Evolutionary conservation across 1,140 invertebrate genomes (phyloP).

Genomic region (Agrypnia vestita): DNA sequence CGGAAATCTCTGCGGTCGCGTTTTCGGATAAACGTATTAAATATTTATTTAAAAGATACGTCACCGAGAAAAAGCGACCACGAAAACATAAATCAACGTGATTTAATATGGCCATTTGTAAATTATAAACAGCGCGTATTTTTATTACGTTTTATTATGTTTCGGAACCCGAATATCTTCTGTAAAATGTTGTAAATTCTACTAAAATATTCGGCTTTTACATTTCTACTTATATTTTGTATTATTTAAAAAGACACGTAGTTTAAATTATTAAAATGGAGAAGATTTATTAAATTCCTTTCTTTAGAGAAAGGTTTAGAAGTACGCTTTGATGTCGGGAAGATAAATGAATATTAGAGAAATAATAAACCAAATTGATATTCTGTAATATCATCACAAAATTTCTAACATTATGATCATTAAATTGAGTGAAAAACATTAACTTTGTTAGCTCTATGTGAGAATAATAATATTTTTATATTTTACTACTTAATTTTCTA

Average conservation of each 20-base stretch:
- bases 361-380: no score
- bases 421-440: no score
- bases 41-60: constrained; percentile 29
- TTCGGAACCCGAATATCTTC: no score
- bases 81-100: constrained; percentile 7
- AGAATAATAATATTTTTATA: no score
- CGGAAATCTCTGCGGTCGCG: constrained; percentile 18
- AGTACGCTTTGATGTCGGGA: constrained; percentile 6
- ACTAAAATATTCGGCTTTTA: no score
- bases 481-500: no score
- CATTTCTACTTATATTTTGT: no score
- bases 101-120: constrained; percentile 33
- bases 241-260: neutral
- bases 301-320: neutral
- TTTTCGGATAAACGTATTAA: constrained; percentile 37
- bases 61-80: neutral
- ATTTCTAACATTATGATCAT: no score
- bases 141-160: neutral
- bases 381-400: no score
- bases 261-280: neutral
- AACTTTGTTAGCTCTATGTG: no score
- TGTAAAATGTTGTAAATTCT: no score
- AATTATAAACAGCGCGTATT: neutral
- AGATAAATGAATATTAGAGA: constrained; percentile 7
- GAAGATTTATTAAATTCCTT: constrained; percentile 12